phyloP scores from a whole-genome alignment of 2,797 vertebrate genomes.

The Arrhamphus sclerolepis region DNA sequence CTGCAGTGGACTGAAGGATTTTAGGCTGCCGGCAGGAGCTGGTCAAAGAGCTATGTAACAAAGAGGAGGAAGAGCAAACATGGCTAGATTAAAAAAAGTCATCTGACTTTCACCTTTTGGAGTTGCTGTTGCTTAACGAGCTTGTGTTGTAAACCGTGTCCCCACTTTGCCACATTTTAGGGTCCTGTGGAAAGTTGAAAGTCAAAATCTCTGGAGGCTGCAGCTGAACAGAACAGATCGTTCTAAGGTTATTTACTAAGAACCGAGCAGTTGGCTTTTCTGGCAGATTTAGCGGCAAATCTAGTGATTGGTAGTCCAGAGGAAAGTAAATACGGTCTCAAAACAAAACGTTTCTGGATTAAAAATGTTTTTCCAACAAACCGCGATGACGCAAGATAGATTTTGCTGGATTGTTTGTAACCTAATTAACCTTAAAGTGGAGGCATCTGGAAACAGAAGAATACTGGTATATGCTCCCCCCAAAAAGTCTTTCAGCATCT shows the following conservation, averaged over 20 bases:
- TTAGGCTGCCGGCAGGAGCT: conserved; percentile 38
- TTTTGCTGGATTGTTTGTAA: conserved; percentile 4
- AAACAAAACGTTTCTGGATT: conserved; percentile 24
- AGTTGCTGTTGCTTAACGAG: conserved; percentile 52
- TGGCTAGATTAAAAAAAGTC: conserved; percentile 39
- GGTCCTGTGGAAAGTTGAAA: conserved; percentile 23
- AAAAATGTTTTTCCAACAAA: conserved; percentile 29
- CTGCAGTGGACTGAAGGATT: conserved; percentile 39
- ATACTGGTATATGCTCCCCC: conserved; percentile 5
- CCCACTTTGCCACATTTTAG: conserved; percentile 32
- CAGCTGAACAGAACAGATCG: conserved; percentile 13
- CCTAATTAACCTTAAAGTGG: background rate
- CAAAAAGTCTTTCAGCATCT: background rate
- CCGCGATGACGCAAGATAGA: background rate
- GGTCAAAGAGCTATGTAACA: conserved; percentile 50
- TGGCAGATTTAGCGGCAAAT: conserved; percentile 16
- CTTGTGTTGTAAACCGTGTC: conserved; percentile 56
- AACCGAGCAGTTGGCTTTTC: background rate
- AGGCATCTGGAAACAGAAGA: conserved; percentile 3
- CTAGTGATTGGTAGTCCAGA: conserved; percentile 2
- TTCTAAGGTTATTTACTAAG: no score
- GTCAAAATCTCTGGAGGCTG: conserved; percentile 24
- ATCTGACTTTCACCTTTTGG: conserved; percentile 43
- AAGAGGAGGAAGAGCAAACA: conserved; percentile 44
- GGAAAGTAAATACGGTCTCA: conserved; percentile 21